Base-by-base conservation (phyloP, 2,113 vertebrate genomes). In the Butorides virescens region DNA sequence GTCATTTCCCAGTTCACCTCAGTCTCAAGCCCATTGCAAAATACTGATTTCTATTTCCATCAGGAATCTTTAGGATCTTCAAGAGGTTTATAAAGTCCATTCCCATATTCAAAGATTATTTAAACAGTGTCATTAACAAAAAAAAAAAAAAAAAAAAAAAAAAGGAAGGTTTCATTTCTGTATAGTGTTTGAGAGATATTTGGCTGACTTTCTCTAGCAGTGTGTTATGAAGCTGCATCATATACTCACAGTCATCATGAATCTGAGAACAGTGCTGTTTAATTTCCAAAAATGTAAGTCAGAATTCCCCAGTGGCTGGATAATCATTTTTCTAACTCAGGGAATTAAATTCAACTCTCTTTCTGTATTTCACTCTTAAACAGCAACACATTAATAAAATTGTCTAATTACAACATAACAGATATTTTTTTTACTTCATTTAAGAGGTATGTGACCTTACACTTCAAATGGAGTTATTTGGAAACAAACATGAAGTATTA, bases 101-200 rank as follows among this genome's bases (percentile, higher is more conserved):
- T 68, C 65, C 18, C 4, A 8, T 32, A 81, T 30, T 36, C 59
- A 84, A 77, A 80, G 5, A 49, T 59, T 22, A 67, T 63, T 71
- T 78, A 87, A 91, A 36, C 32, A 9, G 9, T 71, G 8, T 63
- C 32, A 59, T 42, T 42, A 47, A 42, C 15, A 82, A 91, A 85
- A 87, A 26, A 47, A 87, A n/a, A 87, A 87, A 26, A 82, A 91
- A 87, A 87, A 26, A 82, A 91, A 87, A 87, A 26, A 82, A 91
- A 87, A 87, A 26, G 13, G 11, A 74, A 74, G 5, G 1, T 27
- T 77, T 87, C 1, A 15, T 72, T 96, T 81, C n/a, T 55, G 6
- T 46, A 21, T 8, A 82, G 8, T 32, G 12, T 70, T 87, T 95
- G 56, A 47, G 30, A 82, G 23, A 46, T 32, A 25, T 61, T 75